Evolutionary conservation across 2,113 vertebrate species (phyloP).

Genomic region (Dipodomys stephensi): DNA sequence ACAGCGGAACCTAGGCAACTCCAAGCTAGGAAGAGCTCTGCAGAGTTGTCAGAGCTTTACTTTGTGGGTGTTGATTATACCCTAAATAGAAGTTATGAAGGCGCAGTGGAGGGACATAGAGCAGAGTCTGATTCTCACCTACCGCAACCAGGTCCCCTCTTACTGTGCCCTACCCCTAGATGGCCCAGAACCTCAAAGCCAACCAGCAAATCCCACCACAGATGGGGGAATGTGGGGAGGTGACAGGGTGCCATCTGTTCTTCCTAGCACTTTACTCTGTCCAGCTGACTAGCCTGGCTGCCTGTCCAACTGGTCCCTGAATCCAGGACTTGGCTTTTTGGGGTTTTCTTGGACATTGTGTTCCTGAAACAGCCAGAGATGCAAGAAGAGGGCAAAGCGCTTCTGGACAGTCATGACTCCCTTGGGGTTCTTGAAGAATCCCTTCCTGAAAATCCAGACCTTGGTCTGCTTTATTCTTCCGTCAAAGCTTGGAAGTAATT

Average conservation of each 20-base stretch:
- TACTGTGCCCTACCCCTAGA: background rate
- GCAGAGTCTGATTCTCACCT: background rate
- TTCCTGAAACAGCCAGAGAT: background rate
- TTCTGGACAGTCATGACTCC: background rate
- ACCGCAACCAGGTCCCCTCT: constrained; percentile 42
- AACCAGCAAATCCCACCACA: background rate
- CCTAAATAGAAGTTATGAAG: background rate
- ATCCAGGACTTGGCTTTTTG: background rate
- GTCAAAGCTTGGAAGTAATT: background rate
- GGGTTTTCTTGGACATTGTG: constrained; percentile 13
- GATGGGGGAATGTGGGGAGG: background rate
- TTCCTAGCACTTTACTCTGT: background rate
- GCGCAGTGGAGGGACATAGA: background rate
- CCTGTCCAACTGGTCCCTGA: constrained; percentile 27
- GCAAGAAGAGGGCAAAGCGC: background rate
- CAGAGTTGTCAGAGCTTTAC: background rate
- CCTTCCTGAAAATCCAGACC: background rate
- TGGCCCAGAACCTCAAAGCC: background rate
- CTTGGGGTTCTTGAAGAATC: background rate
- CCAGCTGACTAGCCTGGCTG: background rate
- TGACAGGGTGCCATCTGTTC: constrained; percentile 70
- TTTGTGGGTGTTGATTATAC: no score
- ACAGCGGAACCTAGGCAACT: background rate
- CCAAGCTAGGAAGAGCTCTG: background rate
- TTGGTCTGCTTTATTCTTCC: background rate